A percentile compares a stretch with the other conserved stretches of the same genome.
Evolutionary conservation across 30 jellyfish, hydroid and myxozoan genomes (phyloP).

Genomic region (Aurelia sp.): DNA sequence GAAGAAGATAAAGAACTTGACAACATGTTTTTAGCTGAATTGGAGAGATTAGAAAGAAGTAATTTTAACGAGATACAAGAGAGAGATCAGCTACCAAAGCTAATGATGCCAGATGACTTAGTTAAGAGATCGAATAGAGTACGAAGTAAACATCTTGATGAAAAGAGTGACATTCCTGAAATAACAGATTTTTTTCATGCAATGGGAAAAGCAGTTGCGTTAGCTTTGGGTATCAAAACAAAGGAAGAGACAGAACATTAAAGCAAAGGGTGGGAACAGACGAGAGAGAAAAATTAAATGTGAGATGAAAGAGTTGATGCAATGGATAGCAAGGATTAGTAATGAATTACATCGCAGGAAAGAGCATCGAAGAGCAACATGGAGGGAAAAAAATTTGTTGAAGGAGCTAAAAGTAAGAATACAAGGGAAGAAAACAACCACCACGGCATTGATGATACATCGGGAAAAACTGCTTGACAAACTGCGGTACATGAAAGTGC

Average conservation of each 20-base stretch:
- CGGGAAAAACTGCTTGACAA: conserved; percentile 10
- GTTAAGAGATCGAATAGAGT: conserved; percentile 11
- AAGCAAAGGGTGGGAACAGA: conserved; percentile 11
- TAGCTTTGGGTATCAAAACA: not conserved
- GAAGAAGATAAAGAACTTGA: conserved; percentile 11
- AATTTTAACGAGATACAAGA: conserved; percentile 3
- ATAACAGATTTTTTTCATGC: not conserved
- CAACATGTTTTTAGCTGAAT: conserved; percentile 9
- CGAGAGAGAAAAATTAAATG: conserved; percentile 4
- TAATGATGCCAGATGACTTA: conserved; percentile 1
- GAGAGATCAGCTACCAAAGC: conserved; percentile 13
- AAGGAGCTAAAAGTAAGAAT: conserved; percentile 13
- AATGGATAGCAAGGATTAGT: conserved; percentile 2
- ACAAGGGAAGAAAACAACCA: not conserved
- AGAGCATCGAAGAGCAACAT: conserved; percentile 4
- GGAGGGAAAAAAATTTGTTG: conserved; percentile 2
- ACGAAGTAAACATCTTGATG: not conserved
- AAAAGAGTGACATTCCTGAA: conserved; percentile 10
- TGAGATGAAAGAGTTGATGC: conserved; percentile 23
- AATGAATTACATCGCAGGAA: conserved; percentile 22
- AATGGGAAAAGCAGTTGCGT: conserved; percentile 19
- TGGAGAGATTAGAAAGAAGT: conserved; percentile 15
- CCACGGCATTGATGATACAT: not conserved
- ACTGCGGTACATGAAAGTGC: not conserved
- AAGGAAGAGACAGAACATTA: conserved; percentile 10